Evolutionary conservation across 1,140 invertebrate genomes (phyloP).

Genomic region (Drosophila takahashii): DNA sequence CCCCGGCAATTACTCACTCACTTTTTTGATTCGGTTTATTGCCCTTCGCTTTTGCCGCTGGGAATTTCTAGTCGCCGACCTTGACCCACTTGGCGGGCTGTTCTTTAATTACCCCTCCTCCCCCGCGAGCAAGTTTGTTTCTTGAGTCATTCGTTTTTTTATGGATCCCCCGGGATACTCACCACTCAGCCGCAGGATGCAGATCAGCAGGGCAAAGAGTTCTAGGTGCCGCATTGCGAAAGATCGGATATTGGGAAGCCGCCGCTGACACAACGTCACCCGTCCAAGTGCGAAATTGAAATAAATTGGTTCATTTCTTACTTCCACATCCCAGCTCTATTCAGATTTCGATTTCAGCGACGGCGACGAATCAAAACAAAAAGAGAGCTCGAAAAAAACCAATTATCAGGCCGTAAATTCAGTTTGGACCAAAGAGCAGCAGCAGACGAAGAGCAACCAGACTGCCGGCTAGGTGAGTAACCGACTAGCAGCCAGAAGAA

Average conservation of each 20-base stretch:
- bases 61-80: slow-evolving; percentile 74
- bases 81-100: slow-evolving; percentile 58
- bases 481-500: slow-evolving; percentile 10
- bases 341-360: slow-evolving; percentile 68
- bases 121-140: slow-evolving; percentile 54
- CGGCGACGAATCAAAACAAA: slow-evolving; percentile 64
- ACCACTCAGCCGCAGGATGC: slow-evolving; percentile 43
- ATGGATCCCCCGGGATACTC: slow-evolving; percentile 26
- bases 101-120: slow-evolving; percentile 45
- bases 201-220: slow-evolving; percentile 14
- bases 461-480: slow-evolving; percentile 29
- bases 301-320: slow-evolving; percentile 81
- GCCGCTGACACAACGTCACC: slow-evolving; percentile 58
- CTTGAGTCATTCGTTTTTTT: slow-evolving; percentile 68
- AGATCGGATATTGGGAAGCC: not conserved
- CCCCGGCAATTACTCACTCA: slow-evolving; percentile 74
- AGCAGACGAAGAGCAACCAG: slow-evolving; percentile 5
- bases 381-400: slow-evolving; percentile 64
- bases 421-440: slow-evolving; percentile 44
- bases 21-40: slow-evolving; percentile 71
- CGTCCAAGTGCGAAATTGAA: slow-evolving; percentile 72
- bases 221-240: slow-evolving; percentile 26
- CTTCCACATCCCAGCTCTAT: slow-evolving; percentile 70
- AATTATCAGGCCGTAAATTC: slow-evolving; percentile 61
- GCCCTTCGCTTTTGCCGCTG: slow-evolving; percentile 68